Base-by-base conservation (phyloP, 2,888 invertebrate species). In the Philhelius pedissequus region DNA sequence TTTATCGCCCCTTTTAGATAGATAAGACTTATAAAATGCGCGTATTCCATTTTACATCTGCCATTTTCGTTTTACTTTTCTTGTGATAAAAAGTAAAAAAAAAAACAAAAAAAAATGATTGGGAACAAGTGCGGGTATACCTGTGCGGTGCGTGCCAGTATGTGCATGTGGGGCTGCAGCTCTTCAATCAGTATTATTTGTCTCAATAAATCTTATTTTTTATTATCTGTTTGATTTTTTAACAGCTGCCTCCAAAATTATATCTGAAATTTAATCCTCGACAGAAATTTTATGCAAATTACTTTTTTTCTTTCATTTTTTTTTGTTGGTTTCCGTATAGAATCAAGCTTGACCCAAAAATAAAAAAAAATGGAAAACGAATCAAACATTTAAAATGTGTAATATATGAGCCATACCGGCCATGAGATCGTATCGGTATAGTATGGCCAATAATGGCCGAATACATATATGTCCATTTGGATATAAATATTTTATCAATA, bases 151-250 rank as follows among this genome's bases (percentile, higher is more conserved):
- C 38, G n/a, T n/a, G n/a, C n/a, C n/a, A 38, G 38, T 6, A n/a
- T n/a, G 40, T 43, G 30, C 7, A 30, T 30, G 30, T 30, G 18
- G 43, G 15, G 32, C 32, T 70, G 18, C 50, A 22, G 32, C 32
- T 70, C 70, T 66, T 84, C 80, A 80, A 84, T 84, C 79, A 84
- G 84, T 71, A 60, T 76, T 71, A 84, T 76, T 70, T 71, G 80
- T 76, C 70, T 52, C 48, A 76, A 84, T 80, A 80, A 84, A 84
- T 84, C 84, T 76, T 71, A 84, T 71, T 79, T 76, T 84, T 84
- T 84, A 84, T 75, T 45, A 32, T 62, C 70, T 71, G 35, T 75
- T 58, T 48, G 60, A 45, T 64, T 78, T 62, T 78, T 68, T 62
- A 62, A 43, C 62, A 74, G 54, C 68, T 43, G 69, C 54, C 35